A percentile compares a stretch with the other conserved stretches of the same genome.
These are phyloP conservation scores for Zosterops pallidus DNA, from an alignment of 2,113 vertebrate genomes.

Conservation along the genomic window DNA sequence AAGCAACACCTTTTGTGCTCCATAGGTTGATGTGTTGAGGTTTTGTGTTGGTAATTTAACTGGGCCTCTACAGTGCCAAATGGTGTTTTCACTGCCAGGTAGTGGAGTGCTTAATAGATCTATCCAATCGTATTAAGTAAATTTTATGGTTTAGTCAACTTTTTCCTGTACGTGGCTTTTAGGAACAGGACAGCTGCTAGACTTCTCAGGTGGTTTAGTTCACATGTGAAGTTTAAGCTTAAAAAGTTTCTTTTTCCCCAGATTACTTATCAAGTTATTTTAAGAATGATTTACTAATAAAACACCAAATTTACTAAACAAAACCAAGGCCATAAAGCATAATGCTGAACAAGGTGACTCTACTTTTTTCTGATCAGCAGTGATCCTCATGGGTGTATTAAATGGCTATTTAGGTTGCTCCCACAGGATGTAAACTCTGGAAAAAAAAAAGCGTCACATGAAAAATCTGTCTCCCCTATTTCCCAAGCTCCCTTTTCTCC, in stretches of 20 bases:
- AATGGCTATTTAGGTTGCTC: not conserved
- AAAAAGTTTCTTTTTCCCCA: not conserved
- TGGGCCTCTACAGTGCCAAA: not conserved
- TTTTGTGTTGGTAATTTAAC: conserved; percentile 11
- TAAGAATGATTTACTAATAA: not conserved
- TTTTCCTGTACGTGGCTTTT: conserved; percentile 30
- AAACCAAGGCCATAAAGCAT: not conserved
- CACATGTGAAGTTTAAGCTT: not conserved
- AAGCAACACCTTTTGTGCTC: not conserved
- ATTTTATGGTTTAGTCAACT: conserved; percentile 19
- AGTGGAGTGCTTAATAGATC: conserved; percentile 51
- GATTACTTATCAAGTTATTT: not conserved
- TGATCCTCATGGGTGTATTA: not conserved
- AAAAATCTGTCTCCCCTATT: not conserved
- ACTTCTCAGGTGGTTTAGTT: not conserved
- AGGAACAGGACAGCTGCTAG: conserved; percentile 16
- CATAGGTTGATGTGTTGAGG: not conserved
- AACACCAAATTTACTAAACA: not conserved
- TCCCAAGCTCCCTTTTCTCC: not conserved
- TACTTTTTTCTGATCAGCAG: not conserved
- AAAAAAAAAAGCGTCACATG: not conserved
- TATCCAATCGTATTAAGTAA: conserved; percentile 9
- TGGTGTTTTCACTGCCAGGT: conserved; percentile 26
- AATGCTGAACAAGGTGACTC: not conserved
- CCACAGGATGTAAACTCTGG: not conserved